Evolutionary conservation across 2,888 invertebrate species (phyloP), one percentile per base, ranked within the genome.

Genomic region (Pristionchus arcanus): DNA sequence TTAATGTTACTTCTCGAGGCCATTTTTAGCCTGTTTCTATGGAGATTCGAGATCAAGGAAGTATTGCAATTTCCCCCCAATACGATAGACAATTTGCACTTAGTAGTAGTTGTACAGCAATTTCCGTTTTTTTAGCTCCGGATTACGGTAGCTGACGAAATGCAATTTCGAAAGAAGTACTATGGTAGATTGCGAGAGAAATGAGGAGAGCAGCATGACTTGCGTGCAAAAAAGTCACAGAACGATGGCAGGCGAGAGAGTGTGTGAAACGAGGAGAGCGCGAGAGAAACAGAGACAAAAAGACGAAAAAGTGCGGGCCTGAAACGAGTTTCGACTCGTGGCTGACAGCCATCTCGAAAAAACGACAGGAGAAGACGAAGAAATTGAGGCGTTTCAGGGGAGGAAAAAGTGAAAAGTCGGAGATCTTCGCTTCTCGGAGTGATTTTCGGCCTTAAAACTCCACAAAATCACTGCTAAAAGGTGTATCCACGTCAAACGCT

Each of bases 251-350:
- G 71, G 4, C 74, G 74, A 74, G 74, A 37, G 16, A 74, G 74
- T 19, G 74, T 37, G 37, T 16, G 63, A 55, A 49, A 77, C 7
- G 49, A n/a, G 37, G 55, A 59, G 77, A 55, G 87, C 16, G 53
- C 21, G n/a, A 37, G 71, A 68, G 71, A 21, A 59, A 19, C 25
- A 77, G 34, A 53, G 34, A 31, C 31, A 74, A 34, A 34, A 34
- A 42, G 11, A n/a, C 59, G 25, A 85, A 85, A 84, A 84, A 84
- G 9, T 3, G 31, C 34, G n/a, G 85, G 66, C 85, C 37, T 85
- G 55, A 34, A 66, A 66, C 85, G 85, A 85, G 85, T 85, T 63
- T 85, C 11, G 85, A 85, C 63, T 15, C 28, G 31, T 19, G n/a
- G 74, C 16, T n/a, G 66, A 86, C 37, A n/a, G 63, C 21, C n/a